These are phyloP conservation scores for Dendropsophus ebraccatus DNA, from an alignment of 2,113 vertebrate genomes.

Conservation along the genomic window DNA sequence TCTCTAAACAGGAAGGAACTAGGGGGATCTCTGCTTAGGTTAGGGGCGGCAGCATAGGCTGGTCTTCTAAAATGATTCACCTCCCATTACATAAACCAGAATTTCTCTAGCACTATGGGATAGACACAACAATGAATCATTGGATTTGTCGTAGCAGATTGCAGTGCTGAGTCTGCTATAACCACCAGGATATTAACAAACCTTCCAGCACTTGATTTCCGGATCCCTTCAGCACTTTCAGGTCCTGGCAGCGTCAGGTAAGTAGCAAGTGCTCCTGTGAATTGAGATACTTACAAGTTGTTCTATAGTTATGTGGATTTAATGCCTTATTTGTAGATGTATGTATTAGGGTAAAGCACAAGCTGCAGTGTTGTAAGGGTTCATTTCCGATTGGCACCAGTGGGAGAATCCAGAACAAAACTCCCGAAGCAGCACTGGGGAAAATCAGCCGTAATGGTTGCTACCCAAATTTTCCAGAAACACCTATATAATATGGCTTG, in stretches of 20 bases:
- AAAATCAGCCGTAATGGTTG: too few species aligned
- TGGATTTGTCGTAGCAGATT: background rate
- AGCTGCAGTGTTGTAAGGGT: too few species aligned
- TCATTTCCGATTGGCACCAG: too few species aligned
- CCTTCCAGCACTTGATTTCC: background rate
- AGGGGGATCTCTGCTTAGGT: background rate
- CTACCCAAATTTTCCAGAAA: too few species aligned
- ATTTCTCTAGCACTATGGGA: background rate
- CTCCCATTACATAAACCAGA: background rate
- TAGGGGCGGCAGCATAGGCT: background rate
- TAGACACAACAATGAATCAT: background rate
- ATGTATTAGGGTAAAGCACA: too few species aligned
- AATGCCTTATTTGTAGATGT: background rate
- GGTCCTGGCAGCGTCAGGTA: background rate
- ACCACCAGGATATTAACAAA: background rate
- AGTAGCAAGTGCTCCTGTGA: background rate
- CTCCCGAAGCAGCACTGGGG: too few species aligned
- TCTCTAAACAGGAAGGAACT: background rate
- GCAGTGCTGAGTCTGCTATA: background rate
- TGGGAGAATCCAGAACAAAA: too few species aligned
- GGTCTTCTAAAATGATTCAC: background rate
- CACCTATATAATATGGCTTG: too few species aligned
- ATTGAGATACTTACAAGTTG: background rate
- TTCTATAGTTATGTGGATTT: background rate
- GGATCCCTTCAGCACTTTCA: background rate